Evolutionary conservation across 2,797 vertebrate species (phyloP).

Genomic region (Sebastes hopkinsi): DNA sequence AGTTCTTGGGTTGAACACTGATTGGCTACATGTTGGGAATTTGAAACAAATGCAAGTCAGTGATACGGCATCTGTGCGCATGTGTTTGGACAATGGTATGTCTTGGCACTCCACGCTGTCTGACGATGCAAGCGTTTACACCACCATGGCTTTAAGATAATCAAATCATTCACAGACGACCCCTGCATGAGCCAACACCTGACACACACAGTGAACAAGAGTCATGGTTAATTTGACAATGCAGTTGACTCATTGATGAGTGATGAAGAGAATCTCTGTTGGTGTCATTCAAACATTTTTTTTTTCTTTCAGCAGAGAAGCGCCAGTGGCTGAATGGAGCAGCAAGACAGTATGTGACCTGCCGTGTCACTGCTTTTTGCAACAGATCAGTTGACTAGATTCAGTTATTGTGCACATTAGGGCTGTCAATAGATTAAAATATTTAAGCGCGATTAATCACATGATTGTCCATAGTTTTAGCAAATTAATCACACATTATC

Average conservation of each 20-base stretch:
- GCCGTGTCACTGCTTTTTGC: not conserved
- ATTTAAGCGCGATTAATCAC: too few relatives aligned
- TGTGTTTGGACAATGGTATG: slow-evolving; percentile 53
- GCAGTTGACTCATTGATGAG: slow-evolving; percentile 37
- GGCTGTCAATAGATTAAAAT: too few relatives aligned
- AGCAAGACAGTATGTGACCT: not conserved
- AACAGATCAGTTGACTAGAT: not conserved
- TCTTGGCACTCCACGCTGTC: slow-evolving; percentile 58
- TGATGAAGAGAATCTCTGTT: slow-evolving; percentile 35
- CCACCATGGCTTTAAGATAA: slow-evolving; percentile 47
- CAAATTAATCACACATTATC: too few relatives aligned
- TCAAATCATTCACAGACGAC: slow-evolving; percentile 61
- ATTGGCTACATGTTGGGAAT: slow-evolving; percentile 18
- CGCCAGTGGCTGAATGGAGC: not conserved
- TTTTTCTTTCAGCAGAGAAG: not conserved
- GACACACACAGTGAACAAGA: slow-evolving; percentile 29
- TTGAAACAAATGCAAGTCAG: slow-evolving; percentile 32
- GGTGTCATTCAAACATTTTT: slow-evolving; percentile 32
- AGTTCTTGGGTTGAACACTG: not conserved
- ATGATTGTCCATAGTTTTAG: too few relatives aligned
- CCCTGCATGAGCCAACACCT: slow-evolving; percentile 35
- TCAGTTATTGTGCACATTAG: not conserved
- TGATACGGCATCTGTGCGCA: slow-evolving; percentile 49
- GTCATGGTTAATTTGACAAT: slow-evolving; percentile 23
- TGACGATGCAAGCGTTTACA: slow-evolving; percentile 33